phyloP scores from a whole-genome alignment of 1,140 invertebrate genomes.

The Pissodes strobi region DNA sequence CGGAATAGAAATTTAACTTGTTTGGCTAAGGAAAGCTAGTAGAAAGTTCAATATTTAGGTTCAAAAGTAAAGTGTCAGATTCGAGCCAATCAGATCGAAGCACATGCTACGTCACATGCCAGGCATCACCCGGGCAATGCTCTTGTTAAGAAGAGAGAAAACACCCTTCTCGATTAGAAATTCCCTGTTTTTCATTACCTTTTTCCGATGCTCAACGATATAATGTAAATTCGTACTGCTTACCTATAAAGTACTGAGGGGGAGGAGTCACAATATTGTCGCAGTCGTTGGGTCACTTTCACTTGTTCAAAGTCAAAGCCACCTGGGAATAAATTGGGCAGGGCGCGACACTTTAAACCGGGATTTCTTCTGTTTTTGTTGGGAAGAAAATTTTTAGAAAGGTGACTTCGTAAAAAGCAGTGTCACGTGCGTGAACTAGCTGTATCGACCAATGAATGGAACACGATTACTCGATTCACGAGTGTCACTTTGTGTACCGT shows the following conservation, averaged over 20 bases:
- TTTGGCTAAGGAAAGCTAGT: not conserved
- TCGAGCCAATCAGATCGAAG: constrained; percentile 38
- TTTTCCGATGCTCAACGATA: not conserved
- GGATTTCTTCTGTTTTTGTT: not conserved
- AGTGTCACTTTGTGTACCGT: constrained; percentile 11
- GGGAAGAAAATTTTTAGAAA: constrained; percentile 2
- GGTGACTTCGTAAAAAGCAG: constrained; percentile 1
- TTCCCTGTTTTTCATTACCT: too few relatives aligned
- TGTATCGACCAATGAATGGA: constrained; percentile 37
- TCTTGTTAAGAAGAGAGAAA: constrained; percentile 21
- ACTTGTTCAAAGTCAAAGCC: constrained; percentile 17
- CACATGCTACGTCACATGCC: constrained; percentile 45
- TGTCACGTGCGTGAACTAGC: constrained; percentile 34
- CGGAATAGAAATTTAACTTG: not conserved
- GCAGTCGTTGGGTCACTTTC: constrained; percentile 11
- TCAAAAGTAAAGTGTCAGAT: constrained; percentile 18
- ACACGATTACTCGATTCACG: constrained; percentile 1
- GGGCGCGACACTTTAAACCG: not conserved
- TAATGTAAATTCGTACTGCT: not conserved
- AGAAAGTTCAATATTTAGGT: constrained; percentile 2
- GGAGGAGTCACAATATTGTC: constrained; percentile 3
- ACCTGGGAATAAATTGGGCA: constrained; percentile 14
- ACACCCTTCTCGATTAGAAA: constrained; percentile 27
- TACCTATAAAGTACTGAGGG: not conserved
- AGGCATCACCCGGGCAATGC: constrained; percentile 42